These are phyloP conservation scores for Scomber japonicus DNA, from an alignment of 2,113 vertebrate species.

Conservation along the genomic window DNA sequence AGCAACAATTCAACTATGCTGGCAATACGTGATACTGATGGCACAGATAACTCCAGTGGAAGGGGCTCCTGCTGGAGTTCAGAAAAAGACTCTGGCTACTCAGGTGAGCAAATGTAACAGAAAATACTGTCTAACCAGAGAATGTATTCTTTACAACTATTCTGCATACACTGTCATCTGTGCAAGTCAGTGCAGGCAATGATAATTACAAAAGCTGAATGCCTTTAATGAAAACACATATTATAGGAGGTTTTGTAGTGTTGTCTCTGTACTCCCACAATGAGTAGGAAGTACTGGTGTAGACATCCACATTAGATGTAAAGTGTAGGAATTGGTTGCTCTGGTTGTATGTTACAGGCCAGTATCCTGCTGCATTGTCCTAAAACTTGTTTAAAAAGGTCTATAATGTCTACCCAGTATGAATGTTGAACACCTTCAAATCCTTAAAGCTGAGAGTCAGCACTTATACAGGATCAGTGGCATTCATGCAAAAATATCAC, in stretches of 20 bases:
- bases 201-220: background rate
- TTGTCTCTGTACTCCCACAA: too few species aligned
- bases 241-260: too few species aligned
- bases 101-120: constrained; percentile 65
- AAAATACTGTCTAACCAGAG: background rate
- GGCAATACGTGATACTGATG: constrained; percentile 52
- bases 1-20: constrained; percentile 72
- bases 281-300: background rate
- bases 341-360: background rate
- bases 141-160: background rate
- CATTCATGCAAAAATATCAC: background rate
- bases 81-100: constrained; percentile 85
- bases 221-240: too few species aligned
- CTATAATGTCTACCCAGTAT: too few species aligned
- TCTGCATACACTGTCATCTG: background rate
- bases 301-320: background rate
- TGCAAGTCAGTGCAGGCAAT: constrained; percentile 12
- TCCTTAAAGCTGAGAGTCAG: background rate
- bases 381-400: background rate
- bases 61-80: constrained; percentile 74
- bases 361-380: background rate
- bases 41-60: constrained; percentile 31
- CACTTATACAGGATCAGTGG: background rate
- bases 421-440: too few species aligned
- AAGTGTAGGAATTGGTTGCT: background rate